Conservation (phyloP, 2,113 vertebrate genomes). For the Megaptera novaeangliae region DNA sequence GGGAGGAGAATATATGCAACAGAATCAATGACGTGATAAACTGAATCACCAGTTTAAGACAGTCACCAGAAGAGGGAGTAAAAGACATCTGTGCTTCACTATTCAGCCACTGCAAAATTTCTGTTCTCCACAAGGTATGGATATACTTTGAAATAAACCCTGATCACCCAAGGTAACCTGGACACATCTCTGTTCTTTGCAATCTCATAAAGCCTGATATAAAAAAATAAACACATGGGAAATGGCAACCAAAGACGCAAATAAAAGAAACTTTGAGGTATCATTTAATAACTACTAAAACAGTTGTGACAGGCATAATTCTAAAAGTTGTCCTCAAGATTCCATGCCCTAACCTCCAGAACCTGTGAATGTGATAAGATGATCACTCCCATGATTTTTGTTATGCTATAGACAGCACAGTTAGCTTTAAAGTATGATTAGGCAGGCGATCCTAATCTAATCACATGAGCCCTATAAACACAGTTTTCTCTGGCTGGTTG, state of each 20-base stretch:
- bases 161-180: neutral
- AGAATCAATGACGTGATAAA: neutral
- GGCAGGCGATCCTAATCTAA: neutral
- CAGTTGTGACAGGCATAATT: neutral
- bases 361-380: neutral
- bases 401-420: neutral
- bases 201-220: neutral
- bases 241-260: neutral
- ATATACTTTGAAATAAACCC: neutral
- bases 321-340: neutral
- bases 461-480: neutral
- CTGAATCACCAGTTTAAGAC: neutral
- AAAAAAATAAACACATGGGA: neutral
- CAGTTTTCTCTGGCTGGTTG: neutral
- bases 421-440: neutral
- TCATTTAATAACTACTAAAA: neutral
- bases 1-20: neutral
- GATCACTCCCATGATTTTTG: neutral
- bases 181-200: neutral
- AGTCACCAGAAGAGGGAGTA: neutral
- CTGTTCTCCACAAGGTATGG: neutral
- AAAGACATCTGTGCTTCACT: neutral
- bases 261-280: neutral
- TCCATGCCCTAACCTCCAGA: neutral
- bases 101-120: neutral